These are phyloP conservation scores for Strix uralensis DNA, from an alignment of 2,113 vertebrate species.

Conservation along the genomic window DNA sequence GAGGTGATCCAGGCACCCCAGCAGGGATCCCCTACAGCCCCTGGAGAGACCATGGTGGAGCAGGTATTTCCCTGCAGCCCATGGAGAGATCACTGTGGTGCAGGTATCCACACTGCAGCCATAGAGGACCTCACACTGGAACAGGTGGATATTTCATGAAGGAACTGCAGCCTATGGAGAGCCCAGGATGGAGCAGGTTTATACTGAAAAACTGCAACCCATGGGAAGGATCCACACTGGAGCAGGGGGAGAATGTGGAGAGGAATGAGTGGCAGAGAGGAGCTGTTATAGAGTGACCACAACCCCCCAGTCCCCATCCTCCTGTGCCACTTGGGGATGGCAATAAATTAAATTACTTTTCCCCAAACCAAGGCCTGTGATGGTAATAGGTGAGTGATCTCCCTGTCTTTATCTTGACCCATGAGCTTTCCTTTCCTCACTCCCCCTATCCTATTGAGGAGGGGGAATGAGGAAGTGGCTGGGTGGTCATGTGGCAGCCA, in stretches of 20 bases:
- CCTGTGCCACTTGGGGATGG: background rate
- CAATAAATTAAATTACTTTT: background rate
- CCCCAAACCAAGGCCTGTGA: background rate
- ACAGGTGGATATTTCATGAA: background rate
- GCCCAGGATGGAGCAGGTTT: background rate
- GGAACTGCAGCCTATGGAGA: background rate
- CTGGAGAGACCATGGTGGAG: no score
- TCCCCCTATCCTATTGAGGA: background rate
- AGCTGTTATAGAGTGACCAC: background rate
- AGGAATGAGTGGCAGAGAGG: background rate
- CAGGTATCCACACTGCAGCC: background rate
- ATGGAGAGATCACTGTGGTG: no score
- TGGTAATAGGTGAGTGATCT: background rate
- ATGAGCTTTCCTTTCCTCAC: background rate
- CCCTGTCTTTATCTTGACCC: background rate
- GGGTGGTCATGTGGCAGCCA: background rate
- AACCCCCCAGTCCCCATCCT: background rate
- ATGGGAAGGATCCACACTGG: background rate
- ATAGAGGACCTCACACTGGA: background rate
- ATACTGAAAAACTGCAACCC: background rate
- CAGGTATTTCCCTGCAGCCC: background rate
- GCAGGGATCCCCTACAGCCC: no score
- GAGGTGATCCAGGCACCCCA: accelerated
- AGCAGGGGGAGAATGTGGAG: background rate
- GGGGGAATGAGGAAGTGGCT: background rate